phyloP scores from a whole-genome alignment of 2,888 invertebrate species.

The Girardia tigrina region DNA sequence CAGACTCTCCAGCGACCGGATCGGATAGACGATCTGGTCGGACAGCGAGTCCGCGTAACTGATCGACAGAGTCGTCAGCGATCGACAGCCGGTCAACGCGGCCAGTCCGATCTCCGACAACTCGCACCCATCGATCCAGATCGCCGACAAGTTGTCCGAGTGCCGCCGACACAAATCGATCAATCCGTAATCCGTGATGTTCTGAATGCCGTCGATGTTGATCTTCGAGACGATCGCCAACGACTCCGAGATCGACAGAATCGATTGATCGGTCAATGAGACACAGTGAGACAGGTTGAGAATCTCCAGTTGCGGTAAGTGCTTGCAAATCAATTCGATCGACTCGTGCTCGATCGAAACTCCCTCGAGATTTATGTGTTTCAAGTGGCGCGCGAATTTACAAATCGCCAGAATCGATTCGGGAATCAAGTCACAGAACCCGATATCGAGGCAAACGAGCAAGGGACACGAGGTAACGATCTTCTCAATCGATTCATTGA shows the following conservation, averaged over 20 bases:
- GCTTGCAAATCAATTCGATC: neutral
- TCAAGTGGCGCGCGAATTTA: neutral
- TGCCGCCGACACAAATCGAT: neutral
- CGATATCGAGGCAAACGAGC: neutral
- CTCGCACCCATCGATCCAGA: conserved; percentile 11
- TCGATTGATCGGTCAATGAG: neutral
- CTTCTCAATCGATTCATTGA: conserved; percentile 3
- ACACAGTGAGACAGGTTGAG: neutral
- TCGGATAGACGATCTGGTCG: neutral
- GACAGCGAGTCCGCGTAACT: neutral
- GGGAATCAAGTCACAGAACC: neutral
- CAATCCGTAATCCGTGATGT: neutral
- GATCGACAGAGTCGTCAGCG: neutral
- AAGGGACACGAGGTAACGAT: neutral
- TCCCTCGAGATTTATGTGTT: conserved; percentile 10
- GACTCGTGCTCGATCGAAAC: neutral
- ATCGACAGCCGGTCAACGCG: neutral
- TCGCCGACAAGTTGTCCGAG: neutral
- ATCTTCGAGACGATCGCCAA: neutral
- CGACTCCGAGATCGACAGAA: neutral
- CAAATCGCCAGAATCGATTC: neutral
- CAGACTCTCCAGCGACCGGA: neutral
- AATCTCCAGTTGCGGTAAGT: conserved; percentile 2
- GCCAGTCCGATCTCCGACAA: neutral
- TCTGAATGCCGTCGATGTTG: neutral